phyloP scores from a whole-genome alignment of 92 coral and sea anemone species.

The Pocillopora grandis region DNA sequence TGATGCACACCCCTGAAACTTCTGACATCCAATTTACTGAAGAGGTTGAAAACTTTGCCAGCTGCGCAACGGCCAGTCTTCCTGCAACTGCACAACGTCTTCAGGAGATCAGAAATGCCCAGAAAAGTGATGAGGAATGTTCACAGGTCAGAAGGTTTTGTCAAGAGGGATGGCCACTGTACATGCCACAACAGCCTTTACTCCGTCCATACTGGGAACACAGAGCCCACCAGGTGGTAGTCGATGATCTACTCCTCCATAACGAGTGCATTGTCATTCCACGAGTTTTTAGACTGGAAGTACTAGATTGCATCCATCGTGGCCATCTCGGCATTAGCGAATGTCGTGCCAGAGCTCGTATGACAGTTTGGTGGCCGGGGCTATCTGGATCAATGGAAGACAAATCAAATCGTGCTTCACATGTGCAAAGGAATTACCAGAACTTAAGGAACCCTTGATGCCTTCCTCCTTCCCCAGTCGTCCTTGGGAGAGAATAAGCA shows the following conservation, averaged over 20 bases:
- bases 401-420: slow-evolving; percentile 25
- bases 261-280: slow-evolving; percentile 55
- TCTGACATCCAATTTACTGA: slow-evolving; percentile 26
- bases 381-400: slow-evolving; percentile 9
- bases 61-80: slow-evolving; percentile 13
- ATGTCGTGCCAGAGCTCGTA: slow-evolving; percentile 63
- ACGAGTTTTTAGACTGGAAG: slow-evolving; percentile 33
- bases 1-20: slow-evolving; percentile 49
- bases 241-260: slow-evolving; percentile 52
- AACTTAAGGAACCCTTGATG: slow-evolving; percentile 65
- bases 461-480: slow-evolving; percentile 18
- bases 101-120: slow-evolving; percentile 54
- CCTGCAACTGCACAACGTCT: slow-evolving; percentile 53
- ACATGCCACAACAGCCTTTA: slow-evolving; percentile 57
- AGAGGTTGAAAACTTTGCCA: slow-evolving; percentile 51
- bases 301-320: slow-evolving; percentile 58
- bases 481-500: too few species aligned
- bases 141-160: slow-evolving; percentile 40
- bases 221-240: slow-evolving; percentile 52
- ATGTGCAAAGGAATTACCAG: slow-evolving; percentile 56
- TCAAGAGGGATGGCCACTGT: slow-evolving; percentile 58
- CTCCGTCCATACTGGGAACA: slow-evolving; percentile 59
- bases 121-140: slow-evolving; percentile 62
- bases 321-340: slow-evolving; percentile 68
- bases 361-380: slow-evolving; percentile 67